Percentiles rank a stretch among this genome's conserved stretches.
Evolutionary conservation across 2,888 invertebrate species (phyloP).

Genomic region (Heliconius erato): DNA sequence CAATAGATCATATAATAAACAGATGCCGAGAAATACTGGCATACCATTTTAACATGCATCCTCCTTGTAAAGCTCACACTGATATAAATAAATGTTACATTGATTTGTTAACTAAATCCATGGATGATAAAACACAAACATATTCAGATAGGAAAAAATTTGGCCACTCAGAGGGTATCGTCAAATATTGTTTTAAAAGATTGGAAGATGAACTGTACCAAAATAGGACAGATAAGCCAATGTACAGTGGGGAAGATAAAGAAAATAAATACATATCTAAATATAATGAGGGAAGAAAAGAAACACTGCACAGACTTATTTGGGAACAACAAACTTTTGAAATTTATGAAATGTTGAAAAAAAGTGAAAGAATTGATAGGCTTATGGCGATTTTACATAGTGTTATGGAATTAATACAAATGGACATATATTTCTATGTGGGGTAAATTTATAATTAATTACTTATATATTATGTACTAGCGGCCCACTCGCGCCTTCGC

Average conservation of each 20-base stretch:
- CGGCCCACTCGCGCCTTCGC: not conserved
- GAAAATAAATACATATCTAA: not conserved
- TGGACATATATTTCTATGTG: constrained; percentile 62
- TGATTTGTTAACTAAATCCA: constrained; percentile 70
- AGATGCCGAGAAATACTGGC: constrained; percentile 73
- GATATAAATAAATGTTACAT: constrained; percentile 69
- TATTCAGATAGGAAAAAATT: constrained; percentile 71
- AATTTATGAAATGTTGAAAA: constrained; percentile 72
- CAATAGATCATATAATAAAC: constrained; percentile 65
- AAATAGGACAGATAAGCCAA: constrained; percentile 68
- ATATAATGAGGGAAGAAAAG: not conserved
- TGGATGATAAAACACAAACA: constrained; percentile 68
- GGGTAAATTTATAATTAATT: constrained; percentile 54
- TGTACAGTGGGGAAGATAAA: constrained; percentile 48
- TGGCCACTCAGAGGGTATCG: constrained; percentile 69
- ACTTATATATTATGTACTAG: not conserved
- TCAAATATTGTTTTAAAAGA: constrained; percentile 76
- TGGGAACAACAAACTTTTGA: constrained; percentile 79
- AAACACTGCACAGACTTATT: constrained; percentile 58
- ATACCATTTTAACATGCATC: constrained; percentile 72
- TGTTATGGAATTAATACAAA: constrained; percentile 83
- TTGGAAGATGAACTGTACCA: constrained; percentile 72
- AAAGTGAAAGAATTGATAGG: constrained; percentile 79
- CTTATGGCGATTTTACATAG: constrained; percentile 81
- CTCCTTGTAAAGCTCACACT: constrained; percentile 64